Percentiles rank a stretch among this genome's conserved stretches.
These are phyloP conservation scores for Coremacera marginata DNA, from an alignment of 2,888 invertebrate genomes.

Conservation along the genomic window DNA sequence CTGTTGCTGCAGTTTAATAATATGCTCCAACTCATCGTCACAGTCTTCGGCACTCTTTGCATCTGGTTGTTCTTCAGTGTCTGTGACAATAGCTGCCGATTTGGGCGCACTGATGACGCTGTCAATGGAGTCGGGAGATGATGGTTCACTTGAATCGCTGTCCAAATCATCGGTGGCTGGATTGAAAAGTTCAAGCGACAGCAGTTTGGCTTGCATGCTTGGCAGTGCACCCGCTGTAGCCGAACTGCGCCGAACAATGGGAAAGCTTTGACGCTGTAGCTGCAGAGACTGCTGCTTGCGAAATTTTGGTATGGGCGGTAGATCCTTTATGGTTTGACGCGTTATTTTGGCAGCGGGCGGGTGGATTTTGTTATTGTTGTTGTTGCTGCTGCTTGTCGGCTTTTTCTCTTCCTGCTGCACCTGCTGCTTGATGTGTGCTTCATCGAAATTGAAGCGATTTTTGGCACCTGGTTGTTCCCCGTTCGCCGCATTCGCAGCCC, in stretches of 20 bases:
- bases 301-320: slow-evolving; percentile 75
- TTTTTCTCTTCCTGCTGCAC: slow-evolving; percentile 28
- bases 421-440: slow-evolving; percentile 58
- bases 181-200: slow-evolving; percentile 87
- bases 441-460: slow-evolving; percentile 53
- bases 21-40: slow-evolving; percentile 22
- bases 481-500: slow-evolving; percentile 34
- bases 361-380: slow-evolving; percentile 69
- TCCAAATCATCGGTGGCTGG: slow-evolving; percentile 92
- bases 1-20: slow-evolving; percentile 50
- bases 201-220: slow-evolving; percentile 77
- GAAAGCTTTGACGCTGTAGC: slow-evolving; percentile 71
- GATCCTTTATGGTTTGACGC: slow-evolving; percentile 74
- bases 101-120: slow-evolving; percentile 82
- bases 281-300: slow-evolving; percentile 67
- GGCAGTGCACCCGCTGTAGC: slow-evolving; percentile 71
- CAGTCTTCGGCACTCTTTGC: slow-evolving; percentile 41
- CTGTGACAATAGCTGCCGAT: slow-evolving; percentile 51
- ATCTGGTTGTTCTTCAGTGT: slow-evolving; percentile 39
- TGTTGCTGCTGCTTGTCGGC: slow-evolving; percentile 62
- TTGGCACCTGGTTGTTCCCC: slow-evolving; percentile 14
- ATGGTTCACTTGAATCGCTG: slow-evolving; percentile 86
- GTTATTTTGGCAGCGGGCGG: slow-evolving; percentile 71
- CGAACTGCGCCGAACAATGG: slow-evolving; percentile 77
- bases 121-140: slow-evolving; percentile 88